Base-by-base conservation (phyloP, 64 coral and sea anemone genomes). In the Porites australiensis region DNA sequence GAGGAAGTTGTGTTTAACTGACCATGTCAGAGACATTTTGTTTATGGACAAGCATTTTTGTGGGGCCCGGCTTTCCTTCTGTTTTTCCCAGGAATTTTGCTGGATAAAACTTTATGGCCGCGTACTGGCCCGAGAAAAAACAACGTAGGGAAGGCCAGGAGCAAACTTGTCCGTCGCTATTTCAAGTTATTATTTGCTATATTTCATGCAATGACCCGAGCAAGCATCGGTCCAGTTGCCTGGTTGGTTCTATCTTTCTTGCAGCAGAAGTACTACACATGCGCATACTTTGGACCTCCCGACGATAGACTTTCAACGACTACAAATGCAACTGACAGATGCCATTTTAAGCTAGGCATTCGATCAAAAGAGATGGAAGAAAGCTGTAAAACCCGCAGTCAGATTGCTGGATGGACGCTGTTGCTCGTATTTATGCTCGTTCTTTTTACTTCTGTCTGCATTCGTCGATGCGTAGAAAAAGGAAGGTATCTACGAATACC, bases 1-100 rank as follows among this genome's bases (percentile, higher is more conserved):
- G 79, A 82, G 45, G 65, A 60, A 12, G 60, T 82, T 18, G 79
- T 83, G 61, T 83, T 65, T 18, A 83, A 46, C 60, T 83, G 79
- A 49, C 79, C 59, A 18, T 83, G 59, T n/a, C 37, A 65, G 8
- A 16, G 79, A 3, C 43, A 83, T 60, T 83, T 48, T 7, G 43
- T 16, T 49, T 13, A 83, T 20, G 79, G 79, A 64, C 27, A 62
- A 27, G 37, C 55, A 11, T 81, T 81, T 37, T 16, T 81, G 13
- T 81, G 58, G 54, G 58, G 22, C 8, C 79, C 79, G 46, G 15
- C 59, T 8, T 3, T 83, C 3, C 15, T 65, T 64, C 60, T 83
- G 23, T 83, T 83, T 8, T 16, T 83, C 6, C 16, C 60, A 13
- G 79, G 79, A 64, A 65, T 83, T 6, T 44, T 83, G 13, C 37